Percentiles rank a stretch among this genome's conserved stretches.
Evolutionary conservation across 2,797 vertebrate genomes (phyloP).

Genomic region (Myotis daubentonii): DNA sequence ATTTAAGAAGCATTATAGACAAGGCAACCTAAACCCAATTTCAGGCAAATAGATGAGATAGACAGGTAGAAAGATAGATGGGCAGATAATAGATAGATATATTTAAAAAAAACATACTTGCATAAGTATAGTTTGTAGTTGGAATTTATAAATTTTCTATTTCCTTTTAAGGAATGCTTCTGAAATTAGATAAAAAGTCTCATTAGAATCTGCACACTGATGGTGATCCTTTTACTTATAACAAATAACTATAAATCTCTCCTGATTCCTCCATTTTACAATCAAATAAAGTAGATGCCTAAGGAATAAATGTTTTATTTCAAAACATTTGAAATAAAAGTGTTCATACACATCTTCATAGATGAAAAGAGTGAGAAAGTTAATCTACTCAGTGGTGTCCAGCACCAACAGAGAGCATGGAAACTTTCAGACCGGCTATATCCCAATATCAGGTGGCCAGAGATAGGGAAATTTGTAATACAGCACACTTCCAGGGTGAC

Average conservation of each 20-base stretch:
- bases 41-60: neutral
- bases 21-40: neutral
- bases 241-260: neutral
- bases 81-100: neutral
- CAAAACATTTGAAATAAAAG: neutral
- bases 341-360: neutral
- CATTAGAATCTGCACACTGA: neutral
- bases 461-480: neutral
- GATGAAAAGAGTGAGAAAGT: neutral
- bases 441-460: neutral
- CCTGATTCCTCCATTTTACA: neutral
- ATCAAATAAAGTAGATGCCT: neutral
- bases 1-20: neutral
- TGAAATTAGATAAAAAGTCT: neutral
- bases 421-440: neutral
- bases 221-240: neutral
- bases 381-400: neutral
- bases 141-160: neutral
- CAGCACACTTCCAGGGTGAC: rapidly evolving
- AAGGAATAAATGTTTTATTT: neutral
- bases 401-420: neutral
- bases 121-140: neutral
- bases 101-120: neutral
- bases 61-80: neutral
- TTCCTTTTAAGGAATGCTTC: constrained; percentile 34